Evolutionary conservation across 2,888 invertebrate species (phyloP), one percentile per base, ranked within the genome.

Genomic region (Seladonia tumulorum): DNA sequence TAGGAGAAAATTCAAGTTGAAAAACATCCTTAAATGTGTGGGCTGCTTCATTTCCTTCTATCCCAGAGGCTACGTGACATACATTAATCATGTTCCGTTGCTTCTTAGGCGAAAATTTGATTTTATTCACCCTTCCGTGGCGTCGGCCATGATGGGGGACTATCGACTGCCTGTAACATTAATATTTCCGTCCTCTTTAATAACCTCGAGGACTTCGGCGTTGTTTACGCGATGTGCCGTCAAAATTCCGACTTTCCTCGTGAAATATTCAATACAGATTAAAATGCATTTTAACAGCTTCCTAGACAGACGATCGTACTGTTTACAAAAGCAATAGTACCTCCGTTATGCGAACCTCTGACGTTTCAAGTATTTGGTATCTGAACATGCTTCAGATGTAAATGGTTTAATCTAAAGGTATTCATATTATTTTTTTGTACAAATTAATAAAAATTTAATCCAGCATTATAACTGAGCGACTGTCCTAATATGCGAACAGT

Each of bases 31-130:
- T 74, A 81, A 90, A 88, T 72, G 85, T 72, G 84, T 57, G 75
- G 63, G 42, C 53, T 49, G 73, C 76, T 85, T 89, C 85, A 88
- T 89, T 90, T 88, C 81, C 90, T 82, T 73, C 87, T 85, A 80
- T 81, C 85, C 82, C 29, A 70, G 73, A 66, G 76, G 53, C 88
- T 88, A 90, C 88, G 89, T 90, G 90, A 88, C 82, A 88, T 90
- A 90, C 89, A 90, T 90, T 90, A 90, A 90, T 90, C 89, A 90
- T 87, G 83, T 82, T 76, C 66, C 53, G 78, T 76, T 88, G 87
- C 87, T 85, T 87, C 87, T 90, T 88, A 79, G 79, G 72, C 86
- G 88, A 88, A 87, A 90, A 90, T 90, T 90, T 88, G 89, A 90
- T 90, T 90, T 90, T 90, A 90, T 90, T 90, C 89, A 88, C 89